phyloP scores from a whole-genome alignment of 2,113 vertebrate genomes.

The Charadrius vociferus region DNA sequence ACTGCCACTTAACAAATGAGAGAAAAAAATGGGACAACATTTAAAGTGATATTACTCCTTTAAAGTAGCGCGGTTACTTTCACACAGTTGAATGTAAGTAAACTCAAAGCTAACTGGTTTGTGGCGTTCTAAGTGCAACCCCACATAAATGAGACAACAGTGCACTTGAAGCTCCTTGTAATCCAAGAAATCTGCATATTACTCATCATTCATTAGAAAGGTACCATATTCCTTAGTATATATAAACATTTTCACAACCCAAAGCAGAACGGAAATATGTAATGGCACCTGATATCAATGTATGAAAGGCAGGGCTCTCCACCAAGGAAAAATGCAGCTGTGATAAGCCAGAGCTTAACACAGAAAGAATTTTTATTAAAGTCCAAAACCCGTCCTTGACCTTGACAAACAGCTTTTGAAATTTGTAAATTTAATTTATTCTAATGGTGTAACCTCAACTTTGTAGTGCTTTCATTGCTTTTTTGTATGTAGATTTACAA shows the following conservation, averaged over 20 bases:
- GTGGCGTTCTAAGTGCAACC: background rate
- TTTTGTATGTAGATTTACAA: background rate
- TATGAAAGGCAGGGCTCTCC: background rate
- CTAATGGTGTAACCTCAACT: background rate
- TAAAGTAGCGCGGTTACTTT: background rate
- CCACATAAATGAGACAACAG: background rate
- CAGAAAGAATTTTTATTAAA: background rate
- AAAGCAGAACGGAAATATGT: background rate
- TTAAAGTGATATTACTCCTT: background rate
- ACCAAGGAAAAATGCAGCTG: background rate
- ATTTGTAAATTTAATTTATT: background rate
- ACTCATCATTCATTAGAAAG: background rate
- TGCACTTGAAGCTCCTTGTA: background rate
- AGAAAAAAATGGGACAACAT: background rate
- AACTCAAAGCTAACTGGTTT: background rate
- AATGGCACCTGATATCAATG: background rate
- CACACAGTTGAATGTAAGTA: background rate
- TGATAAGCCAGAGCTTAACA: background rate
- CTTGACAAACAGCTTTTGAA: background rate
- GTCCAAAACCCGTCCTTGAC: background rate
- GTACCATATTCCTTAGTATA: background rate
- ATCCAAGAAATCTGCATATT: background rate
- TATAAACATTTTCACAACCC: background rate
- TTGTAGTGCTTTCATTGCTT: background rate
- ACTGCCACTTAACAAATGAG: background rate